Percentiles rank a stretch among this genome's conserved stretches.
These are phyloP conservation scores for Yponomeuta plumbellus DNA, from an alignment of 2,888 invertebrate genomes.

Conservation along the genomic window DNA sequence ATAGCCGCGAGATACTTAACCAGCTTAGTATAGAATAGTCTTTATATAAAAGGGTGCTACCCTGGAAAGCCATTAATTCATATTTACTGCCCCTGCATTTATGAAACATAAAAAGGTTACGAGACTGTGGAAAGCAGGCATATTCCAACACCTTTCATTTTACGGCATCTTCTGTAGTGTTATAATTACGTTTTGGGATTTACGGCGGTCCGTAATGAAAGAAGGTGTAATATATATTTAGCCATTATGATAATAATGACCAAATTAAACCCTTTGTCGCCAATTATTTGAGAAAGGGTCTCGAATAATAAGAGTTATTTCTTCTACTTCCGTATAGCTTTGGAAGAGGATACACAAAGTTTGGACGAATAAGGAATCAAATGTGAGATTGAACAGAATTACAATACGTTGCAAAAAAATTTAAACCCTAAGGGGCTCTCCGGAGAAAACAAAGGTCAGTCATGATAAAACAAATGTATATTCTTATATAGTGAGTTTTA, in stretches of 20 bases:
- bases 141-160: constrained; percentile 50
- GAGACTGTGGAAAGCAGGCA: constrained; percentile 58
- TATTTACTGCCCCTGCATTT: constrained; percentile 67
- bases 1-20: no score
- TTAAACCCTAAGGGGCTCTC: no score
- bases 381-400: no score
- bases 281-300: neutral
- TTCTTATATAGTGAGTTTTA: no score
- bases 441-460: no score
- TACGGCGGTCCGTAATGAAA: constrained; percentile 46
- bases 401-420: no score
- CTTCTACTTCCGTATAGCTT: neutral
- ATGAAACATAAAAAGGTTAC: constrained; percentile 72
- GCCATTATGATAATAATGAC: neutral
- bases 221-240: constrained; percentile 14
- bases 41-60: constrained; percentile 42
- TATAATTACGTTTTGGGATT: constrained; percentile 57
- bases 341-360: neutral
- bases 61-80: constrained; percentile 65
- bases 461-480: no score
- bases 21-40: neutral
- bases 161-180: constrained; percentile 47
- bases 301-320: neutral
- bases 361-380: neutral
- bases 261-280: neutral